Evolutionary conservation across 1,140 invertebrate species (phyloP).

Genomic region (Capitella teleta): DNA sequence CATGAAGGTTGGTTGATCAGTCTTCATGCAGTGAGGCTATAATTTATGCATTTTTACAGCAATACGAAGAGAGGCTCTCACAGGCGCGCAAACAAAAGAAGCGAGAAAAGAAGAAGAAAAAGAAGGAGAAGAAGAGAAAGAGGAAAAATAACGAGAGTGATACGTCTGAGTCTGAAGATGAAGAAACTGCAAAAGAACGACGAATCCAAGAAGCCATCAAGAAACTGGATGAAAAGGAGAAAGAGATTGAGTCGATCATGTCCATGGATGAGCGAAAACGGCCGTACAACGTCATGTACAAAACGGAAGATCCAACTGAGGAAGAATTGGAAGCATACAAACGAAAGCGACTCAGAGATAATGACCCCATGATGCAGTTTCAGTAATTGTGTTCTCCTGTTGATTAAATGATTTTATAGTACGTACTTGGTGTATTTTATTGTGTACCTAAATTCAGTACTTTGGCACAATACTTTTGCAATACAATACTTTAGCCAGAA

Average conservation of each 20-base stretch:
- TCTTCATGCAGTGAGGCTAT: too few species aligned
- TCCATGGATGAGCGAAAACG: constrained; percentile 76
- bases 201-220: constrained; percentile 37
- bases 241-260: constrained; percentile 54
- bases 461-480: too few species aligned
- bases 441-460: too few species aligned
- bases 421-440: too few species aligned
- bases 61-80: too few species aligned
- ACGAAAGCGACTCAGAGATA: constrained; percentile 68
- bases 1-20: too few species aligned
- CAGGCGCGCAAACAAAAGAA: too few species aligned
- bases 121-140: constrained; percentile 9
- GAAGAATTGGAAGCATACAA: constrained; percentile 89
- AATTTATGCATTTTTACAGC: too few species aligned
- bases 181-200: constrained; percentile 33
- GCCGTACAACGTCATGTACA: constrained; percentile 74
- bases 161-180: constrained; percentile 25
- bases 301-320: constrained; percentile 69
- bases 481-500: too few species aligned
- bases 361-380: constrained; percentile 79
- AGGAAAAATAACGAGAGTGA: constrained; percentile 9
- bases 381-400: too few species aligned
- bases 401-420: too few species aligned
- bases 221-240: constrained; percentile 7
- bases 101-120: constrained; percentile 38